Evolutionary conservation across 1,140 invertebrate species (phyloP).

Genomic region (Zaprionus camerounensis): DNA sequence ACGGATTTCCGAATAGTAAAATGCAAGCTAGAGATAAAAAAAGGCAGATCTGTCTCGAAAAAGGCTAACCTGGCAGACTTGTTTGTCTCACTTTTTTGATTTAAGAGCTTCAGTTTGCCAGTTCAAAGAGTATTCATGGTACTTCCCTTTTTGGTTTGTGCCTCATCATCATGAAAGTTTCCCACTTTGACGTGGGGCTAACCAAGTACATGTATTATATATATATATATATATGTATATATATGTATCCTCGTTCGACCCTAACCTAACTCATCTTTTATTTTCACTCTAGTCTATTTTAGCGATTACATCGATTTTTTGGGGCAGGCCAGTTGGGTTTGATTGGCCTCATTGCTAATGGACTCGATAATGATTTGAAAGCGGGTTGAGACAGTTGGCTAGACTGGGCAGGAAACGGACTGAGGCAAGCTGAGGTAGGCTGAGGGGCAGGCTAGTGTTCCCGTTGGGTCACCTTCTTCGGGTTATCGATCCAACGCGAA

Average conservation of each 20-base stretch:
- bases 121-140: no score
- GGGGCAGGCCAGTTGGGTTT: not conserved
- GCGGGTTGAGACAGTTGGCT: not conserved
- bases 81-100: no score
- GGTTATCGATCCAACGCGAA: constrained; percentile 25
- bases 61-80: no score
- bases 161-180: not conserved
- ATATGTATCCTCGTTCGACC: not conserved
- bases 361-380: not conserved
- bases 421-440: no score
- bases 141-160: not conserved
- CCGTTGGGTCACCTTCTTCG: not conserved
- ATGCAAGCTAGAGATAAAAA: no score
- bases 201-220: not conserved
- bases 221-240: no score
- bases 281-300: not conserved
- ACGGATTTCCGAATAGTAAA: no score
- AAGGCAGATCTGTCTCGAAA: no score
- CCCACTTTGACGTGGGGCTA: not conserved
- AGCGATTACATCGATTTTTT: constrained; percentile 2
- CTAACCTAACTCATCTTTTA: not conserved
- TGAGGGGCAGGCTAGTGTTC: not conserved
- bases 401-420: not conserved
- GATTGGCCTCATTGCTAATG: constrained; percentile 7
- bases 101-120: no score